phyloP scores from a whole-genome alignment of 2,797 vertebrate species.

The Neostethus bicornis region DNA sequence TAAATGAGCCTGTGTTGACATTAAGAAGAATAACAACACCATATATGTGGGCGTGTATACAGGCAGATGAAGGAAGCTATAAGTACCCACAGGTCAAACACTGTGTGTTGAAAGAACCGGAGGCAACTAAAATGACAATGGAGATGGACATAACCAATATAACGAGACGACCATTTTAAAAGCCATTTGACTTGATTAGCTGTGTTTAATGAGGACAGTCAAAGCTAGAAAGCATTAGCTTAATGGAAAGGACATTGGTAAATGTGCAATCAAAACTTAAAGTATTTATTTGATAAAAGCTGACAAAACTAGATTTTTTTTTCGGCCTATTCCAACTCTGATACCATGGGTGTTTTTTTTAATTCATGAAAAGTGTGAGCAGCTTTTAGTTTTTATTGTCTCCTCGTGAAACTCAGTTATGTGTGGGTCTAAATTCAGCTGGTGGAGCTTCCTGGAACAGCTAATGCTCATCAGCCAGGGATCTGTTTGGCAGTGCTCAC shows the following conservation, averaged over 20 bases:
- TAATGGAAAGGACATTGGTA: too few relatives aligned
- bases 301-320: not conserved
- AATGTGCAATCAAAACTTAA: not conserved
- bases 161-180: constrained; percentile 17
- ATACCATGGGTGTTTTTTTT: not conserved
- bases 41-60: not conserved
- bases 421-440: constrained; percentile 49
- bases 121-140: constrained; percentile 5
- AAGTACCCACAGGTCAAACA: not conserved
- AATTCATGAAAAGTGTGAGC: constrained; percentile 17
- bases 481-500: constrained; percentile 45
- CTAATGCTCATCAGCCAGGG: constrained; percentile 51
- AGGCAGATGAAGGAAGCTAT: constrained; percentile 11
- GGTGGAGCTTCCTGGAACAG: constrained; percentile 54
- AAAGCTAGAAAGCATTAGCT: too few relatives aligned
- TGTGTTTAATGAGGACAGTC: constrained; percentile 14
- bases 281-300: not conserved
- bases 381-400: constrained; percentile 21
- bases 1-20: not conserved
- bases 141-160: constrained; percentile 10
- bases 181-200: constrained; percentile 34
- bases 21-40: not conserved
- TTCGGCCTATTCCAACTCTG: not conserved
- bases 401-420: constrained; percentile 12
- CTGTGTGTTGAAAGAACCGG: constrained; percentile 7